Evolutionary conservation across 2,797 vertebrate genomes (phyloP).

Genomic region (Acropternis orthonyx): DNA sequence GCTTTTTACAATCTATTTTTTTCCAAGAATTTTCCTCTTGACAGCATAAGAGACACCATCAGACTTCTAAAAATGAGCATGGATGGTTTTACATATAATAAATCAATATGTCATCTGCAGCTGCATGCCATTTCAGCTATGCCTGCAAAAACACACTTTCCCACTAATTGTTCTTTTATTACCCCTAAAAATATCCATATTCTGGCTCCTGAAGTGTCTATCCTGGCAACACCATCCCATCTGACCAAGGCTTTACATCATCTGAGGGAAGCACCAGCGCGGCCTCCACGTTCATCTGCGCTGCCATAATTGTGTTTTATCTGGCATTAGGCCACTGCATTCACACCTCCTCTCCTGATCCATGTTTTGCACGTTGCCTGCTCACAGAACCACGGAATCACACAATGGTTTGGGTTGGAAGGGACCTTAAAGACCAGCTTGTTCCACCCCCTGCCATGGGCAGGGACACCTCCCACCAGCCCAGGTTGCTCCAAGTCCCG

Average conservation of each 20-base stretch:
- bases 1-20: neutral
- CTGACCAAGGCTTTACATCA: neutral
- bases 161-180: constrained; percentile 18
- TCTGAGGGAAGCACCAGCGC: neutral
- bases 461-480: neutral
- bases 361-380: neutral
- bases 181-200: neutral
- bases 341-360: neutral
- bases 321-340: neutral
- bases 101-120: constrained; percentile 14
- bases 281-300: neutral
- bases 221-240: neutral
- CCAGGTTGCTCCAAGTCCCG: neutral
- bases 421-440: neutral
- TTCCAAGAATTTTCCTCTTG: constrained; percentile 1
- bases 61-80: constrained; percentile 41
- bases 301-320: neutral
- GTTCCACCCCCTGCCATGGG: neutral
- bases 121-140: constrained; percentile 1
- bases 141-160: constrained; percentile 21
- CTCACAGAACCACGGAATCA: neutral
- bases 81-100: constrained; percentile 5
- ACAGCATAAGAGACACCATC: neutral
- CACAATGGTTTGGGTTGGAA: neutral
- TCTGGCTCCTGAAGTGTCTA: constrained; percentile 8